Percentiles rank a stretch among this genome's conserved stretches.
phyloP scores from a whole-genome alignment of 2,888 invertebrate genomes.

The Electrophaes corylata region DNA sequence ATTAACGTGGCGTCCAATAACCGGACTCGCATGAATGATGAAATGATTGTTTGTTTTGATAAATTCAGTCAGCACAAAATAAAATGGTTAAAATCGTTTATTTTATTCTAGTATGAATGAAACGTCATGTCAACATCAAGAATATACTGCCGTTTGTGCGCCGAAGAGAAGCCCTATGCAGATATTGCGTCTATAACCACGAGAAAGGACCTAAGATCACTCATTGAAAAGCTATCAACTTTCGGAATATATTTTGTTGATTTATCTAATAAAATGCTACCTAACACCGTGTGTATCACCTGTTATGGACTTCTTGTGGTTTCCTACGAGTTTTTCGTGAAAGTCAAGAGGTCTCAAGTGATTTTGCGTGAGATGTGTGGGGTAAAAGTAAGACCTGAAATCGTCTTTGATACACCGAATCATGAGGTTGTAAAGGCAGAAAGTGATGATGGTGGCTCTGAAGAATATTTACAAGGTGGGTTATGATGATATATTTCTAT shows the following conservation, averaged over 20 bases:
- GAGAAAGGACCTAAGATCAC: neutral
- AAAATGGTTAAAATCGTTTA: neutral
- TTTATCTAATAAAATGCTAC: constrained; percentile 24
- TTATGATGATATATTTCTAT: neutral
- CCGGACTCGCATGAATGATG: too few relatives aligned
- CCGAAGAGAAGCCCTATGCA: constrained; percentile 13
- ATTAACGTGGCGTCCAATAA: too few relatives aligned
- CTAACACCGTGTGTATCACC: constrained; percentile 16
- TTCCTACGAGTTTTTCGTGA: constrained; percentile 18
- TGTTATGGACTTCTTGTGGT: constrained; percentile 12
- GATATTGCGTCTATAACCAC: constrained; percentile 4
- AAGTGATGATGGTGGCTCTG: neutral
- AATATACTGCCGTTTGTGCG: constrained; percentile 23
- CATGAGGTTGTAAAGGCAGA: constrained; percentile 5
- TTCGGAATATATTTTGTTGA: constrained; percentile 18
- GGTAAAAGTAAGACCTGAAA: neutral
- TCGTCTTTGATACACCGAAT: neutral
- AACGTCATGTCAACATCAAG: constrained; percentile 3
- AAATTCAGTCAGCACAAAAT: too few relatives aligned
- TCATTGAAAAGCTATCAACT: constrained; percentile 15
- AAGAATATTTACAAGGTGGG: constrained; percentile 7
- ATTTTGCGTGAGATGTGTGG: constrained; percentile 11
- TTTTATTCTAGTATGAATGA: constrained; percentile 6
- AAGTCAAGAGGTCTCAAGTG: constrained; percentile 18
- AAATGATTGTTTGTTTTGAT: too few relatives aligned